phyloP scores from a whole-genome alignment of 2,888 invertebrate genomes.

The Hartigia nigra region DNA sequence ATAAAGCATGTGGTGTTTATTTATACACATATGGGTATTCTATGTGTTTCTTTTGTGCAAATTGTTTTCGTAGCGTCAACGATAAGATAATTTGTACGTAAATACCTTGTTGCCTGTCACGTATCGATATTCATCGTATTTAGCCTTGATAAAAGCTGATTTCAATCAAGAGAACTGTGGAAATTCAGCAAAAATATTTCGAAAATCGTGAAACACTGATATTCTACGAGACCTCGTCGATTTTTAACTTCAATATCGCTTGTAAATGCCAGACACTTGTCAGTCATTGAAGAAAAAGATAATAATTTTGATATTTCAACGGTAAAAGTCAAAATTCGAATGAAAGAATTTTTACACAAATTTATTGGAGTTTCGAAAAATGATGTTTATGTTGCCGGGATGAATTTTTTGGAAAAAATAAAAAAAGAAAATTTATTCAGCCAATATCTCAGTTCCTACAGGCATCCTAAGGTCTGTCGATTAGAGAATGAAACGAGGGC shows the following conservation, averaged over 20 bases:
- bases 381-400: not conserved
- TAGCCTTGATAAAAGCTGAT: not conserved
- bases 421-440: not conserved
- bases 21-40: not conserved
- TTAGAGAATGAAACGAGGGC: constrained; percentile 1
- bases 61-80: not conserved
- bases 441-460: not conserved
- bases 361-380: not conserved
- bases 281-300: too few species aligned
- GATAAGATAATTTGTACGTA: not conserved
- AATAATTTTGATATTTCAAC: too few species aligned
- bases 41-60: not conserved
- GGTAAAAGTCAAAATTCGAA: too few species aligned
- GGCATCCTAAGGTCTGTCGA: not conserved
- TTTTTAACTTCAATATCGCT: too few species aligned
- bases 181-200: not conserved
- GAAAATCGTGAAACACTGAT: not conserved
- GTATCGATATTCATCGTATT: not conserved
- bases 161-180: not conserved
- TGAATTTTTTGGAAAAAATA: not conserved
- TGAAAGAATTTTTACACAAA: too few species aligned
- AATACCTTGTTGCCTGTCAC: not conserved
- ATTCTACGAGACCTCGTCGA: not conserved
- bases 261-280: too few species aligned
- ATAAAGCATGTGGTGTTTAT: not conserved